A percentile compares a stretch with the other conserved stretches of the same genome.
Evolutionary conservation across 2,888 invertebrate genomes (phyloP).

Genomic region (Brachypalpus laphriformis): DNA sequence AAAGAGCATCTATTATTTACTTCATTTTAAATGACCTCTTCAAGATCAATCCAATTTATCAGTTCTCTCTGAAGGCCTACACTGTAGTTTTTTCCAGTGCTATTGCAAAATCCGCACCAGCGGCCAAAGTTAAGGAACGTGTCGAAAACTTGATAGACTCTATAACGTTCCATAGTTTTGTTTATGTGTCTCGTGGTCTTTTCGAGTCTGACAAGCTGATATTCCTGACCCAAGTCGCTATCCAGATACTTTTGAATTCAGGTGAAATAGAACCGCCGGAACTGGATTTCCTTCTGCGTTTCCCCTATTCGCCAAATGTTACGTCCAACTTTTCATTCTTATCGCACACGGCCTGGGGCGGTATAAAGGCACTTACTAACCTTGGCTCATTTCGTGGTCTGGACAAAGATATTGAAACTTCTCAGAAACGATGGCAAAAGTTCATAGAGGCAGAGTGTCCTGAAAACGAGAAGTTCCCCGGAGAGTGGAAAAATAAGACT

Average conservation of each 20-base stretch:
- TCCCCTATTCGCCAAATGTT: conserved; percentile 90
- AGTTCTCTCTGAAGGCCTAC: conserved; percentile 97
- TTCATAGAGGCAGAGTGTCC: conserved; percentile 96
- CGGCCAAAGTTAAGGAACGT: conserved; percentile 88
- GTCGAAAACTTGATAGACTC: conserved; percentile 92
- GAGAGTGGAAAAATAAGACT: conserved; percentile 97
- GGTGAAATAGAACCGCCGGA: conserved; percentile 89
- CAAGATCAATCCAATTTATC: conserved; percentile 97
- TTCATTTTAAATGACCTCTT: conserved; percentile 96
- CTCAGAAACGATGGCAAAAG: conserved; percentile 95
- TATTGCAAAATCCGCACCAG: conserved; percentile 87
- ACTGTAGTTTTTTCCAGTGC: conserved; percentile 94
- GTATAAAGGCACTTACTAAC: conserved; percentile 89
- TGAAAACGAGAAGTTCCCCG: conserved; percentile 96
- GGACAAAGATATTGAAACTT: conserved; percentile 95
- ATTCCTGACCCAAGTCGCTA: conserved; percentile 93
- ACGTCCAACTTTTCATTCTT: conserved; percentile 93
- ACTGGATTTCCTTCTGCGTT: conserved; percentile 93
- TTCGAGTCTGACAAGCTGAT: conserved; percentile 96
- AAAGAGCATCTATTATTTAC: conserved; percentile 94
- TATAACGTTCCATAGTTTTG: conserved; percentile 93
- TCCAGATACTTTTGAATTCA: conserved; percentile 86
- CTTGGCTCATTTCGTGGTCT: conserved; percentile 92
- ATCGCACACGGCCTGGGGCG: conserved; percentile 91
- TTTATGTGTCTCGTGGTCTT: conserved; percentile 94